Base-by-base conservation (phyloP, 30 jellyfish, hydroid and myxozoan genomes). In the Rhopilema esculentum region DNA sequence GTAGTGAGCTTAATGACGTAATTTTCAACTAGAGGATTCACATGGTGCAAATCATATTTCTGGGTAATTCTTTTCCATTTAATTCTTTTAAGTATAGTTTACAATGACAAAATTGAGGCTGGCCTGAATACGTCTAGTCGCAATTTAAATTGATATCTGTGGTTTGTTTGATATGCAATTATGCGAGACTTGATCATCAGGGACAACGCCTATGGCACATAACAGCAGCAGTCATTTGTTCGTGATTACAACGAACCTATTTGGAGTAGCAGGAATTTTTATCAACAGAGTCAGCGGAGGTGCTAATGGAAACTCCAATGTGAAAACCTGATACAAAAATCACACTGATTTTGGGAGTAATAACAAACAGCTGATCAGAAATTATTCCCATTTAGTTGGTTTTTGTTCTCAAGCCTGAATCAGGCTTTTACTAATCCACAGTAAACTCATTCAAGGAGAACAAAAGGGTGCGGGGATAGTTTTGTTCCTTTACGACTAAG, bases 331-430 rank as follows among this genome's bases (percentile, higher is more conserved):
- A 30, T 16, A 57, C 40, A n/a, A 64, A 33, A 80, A 80, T 66
- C 53, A n/a, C 18, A 16, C 26, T 49, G 49, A 8, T 27, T 64
- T 80, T 48, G 1, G 66, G 74, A 65, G 80, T 40, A 80, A 80
- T 80, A 80, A 80, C 82, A 80, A 80, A 80, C 90, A 80, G 90
- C 81, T 80, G 90, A 80, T 53, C 82, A 79, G 18, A 80, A 28
- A 64, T 32, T 15, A 50, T 40, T 66, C 70, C 2, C 48, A 26
- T 32, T 33, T 61, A 61, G 90, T 80, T 31, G 79, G 76, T 80
- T 80, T 80, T 79, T 65, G 84, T 73, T 73, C 69, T 30, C 48
- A 29, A 73, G 84, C 12, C 12, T 40, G 57, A 40, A 40, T 40
- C 57, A 12, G 57, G 9, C 12, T 40, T 15, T 33, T 22, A 18